Evolutionary conservation across 2,888 invertebrate genomes (phyloP).

Genomic region (Augochlorella aurata): DNA sequence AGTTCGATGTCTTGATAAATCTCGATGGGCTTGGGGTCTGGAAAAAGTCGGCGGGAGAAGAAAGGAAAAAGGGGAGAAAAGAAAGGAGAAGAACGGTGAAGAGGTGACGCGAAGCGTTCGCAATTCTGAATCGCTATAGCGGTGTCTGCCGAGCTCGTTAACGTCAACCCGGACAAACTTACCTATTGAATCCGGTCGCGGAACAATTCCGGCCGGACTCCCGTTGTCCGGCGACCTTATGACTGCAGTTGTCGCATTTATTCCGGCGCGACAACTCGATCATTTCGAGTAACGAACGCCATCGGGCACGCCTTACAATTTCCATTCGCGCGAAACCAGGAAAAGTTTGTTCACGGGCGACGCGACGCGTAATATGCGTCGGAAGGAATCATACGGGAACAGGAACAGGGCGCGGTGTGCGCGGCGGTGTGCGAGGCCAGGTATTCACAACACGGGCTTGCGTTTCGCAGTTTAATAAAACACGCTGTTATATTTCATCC

Average conservation of each 20-base stretch:
- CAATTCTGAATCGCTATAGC: neutral
- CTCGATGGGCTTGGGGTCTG: neutral
- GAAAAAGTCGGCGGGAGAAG: too few relatives aligned
- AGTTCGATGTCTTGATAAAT: neutral
- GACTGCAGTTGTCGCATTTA: constrained; percentile 9
- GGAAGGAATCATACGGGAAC: too few relatives aligned
- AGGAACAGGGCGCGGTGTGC: too few relatives aligned
- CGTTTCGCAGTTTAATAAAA: constrained; percentile 12
- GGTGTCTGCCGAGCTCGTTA: constrained; percentile 40
- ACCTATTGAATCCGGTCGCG: constrained; percentile 9
- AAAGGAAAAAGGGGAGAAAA: too few relatives aligned
- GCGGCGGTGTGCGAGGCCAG: neutral
- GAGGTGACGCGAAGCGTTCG: neutral
- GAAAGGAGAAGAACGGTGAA: neutral
- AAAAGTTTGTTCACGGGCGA: too few relatives aligned
- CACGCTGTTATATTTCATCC: neutral
- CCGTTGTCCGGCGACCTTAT: neutral
- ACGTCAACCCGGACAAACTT: constrained; percentile 20
- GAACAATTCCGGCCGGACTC: constrained; percentile 34
- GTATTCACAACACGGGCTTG: neutral
- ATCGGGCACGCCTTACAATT: constrained; percentile 4
- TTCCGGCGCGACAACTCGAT: neutral
- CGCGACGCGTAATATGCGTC: too few relatives aligned
- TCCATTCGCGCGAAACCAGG: neutral
- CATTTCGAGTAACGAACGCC: constrained; percentile 26